These are phyloP conservation scores for Rhegmatorhina hoffmannsi DNA, from an alignment of 2,113 vertebrate species.

Conservation along the genomic window DNA sequence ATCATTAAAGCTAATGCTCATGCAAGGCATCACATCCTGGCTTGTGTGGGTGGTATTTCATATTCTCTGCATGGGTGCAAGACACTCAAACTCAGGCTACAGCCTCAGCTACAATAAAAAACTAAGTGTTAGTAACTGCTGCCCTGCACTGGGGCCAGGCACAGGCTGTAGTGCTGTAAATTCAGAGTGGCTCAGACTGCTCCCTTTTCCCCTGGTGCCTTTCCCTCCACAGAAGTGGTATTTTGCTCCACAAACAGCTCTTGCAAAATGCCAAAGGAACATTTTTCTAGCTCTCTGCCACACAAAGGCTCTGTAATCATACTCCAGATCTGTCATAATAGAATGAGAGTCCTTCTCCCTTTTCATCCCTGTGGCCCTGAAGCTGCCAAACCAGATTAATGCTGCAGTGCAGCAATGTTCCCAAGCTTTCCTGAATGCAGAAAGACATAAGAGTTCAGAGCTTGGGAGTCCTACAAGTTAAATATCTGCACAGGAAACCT, in stretches of 20 bases:
- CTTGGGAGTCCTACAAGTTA: background rate
- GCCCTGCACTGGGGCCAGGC: background rate
- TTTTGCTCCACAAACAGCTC: background rate
- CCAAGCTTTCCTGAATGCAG: background rate
- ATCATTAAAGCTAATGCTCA: background rate
- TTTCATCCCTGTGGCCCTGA: background rate
- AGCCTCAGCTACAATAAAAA: background rate
- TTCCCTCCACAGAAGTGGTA: background rate
- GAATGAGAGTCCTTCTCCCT: background rate
- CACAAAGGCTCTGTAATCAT: background rate
- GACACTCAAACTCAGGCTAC: background rate
- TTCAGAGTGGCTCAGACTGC: background rate
- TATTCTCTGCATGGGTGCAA: background rate
- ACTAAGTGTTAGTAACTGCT: background rate
- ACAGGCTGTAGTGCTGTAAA: background rate
- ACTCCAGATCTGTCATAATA: background rate
- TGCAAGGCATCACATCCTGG: background rate
- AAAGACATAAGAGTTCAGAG: background rate
- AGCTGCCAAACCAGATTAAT: background rate
- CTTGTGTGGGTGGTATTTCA: background rate
- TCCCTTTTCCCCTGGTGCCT: background rate
- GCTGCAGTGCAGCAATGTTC: background rate
- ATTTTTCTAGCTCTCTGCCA: background rate
- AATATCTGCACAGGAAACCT: background rate
- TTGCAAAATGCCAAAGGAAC: background rate